phyloP scores from a whole-genome alignment of 2,113 vertebrate species.

The Coptodon bakossiorum region DNA sequence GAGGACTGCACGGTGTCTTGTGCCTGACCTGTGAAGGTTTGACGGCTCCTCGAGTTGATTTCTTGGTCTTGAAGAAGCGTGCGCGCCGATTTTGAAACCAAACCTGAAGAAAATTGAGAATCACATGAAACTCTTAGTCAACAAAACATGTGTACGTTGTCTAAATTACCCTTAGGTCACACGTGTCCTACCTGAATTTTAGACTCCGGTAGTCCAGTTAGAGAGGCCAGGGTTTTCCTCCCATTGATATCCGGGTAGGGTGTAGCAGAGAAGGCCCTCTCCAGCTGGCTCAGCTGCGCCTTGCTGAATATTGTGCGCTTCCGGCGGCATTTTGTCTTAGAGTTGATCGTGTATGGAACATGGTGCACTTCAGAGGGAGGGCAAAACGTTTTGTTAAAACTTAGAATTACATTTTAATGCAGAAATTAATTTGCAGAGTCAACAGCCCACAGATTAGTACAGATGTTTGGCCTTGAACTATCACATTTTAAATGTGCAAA shows the following conservation, averaged over 20 bases:
- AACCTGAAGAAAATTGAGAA: conserved; percentile 63
- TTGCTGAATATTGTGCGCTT: conserved; percentile 79
- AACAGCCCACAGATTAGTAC: not conserved
- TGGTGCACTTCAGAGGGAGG: not conserved
- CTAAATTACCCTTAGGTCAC: not conserved
- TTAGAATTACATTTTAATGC: not conserved
- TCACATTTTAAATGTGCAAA: not conserved
- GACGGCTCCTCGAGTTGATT: conserved; percentile 7
- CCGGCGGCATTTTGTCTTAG: conserved; percentile 35
- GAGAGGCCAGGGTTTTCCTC: conserved; percentile 73
- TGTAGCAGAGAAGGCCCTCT: conserved; percentile 72
- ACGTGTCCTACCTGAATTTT: conserved; percentile 76
- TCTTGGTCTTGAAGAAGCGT: conserved; percentile 77
- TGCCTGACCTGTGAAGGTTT: not conserved
- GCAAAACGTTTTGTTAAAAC: not conserved
- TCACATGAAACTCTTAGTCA: not conserved
- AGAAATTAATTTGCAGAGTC: not conserved
- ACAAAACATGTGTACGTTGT: not conserved
- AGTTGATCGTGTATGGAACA: not conserved
- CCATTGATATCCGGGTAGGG: conserved; percentile 78
- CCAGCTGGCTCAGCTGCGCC: conserved; percentile 76
- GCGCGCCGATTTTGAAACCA: conserved; percentile 86
- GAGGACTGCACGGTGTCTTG: not conserved
- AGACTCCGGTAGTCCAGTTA: conserved; percentile 77
- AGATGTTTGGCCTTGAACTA: not conserved